Evolutionary conservation across 2,888 invertebrate genomes (phyloP), one percentile per base, ranked within the genome.

Genomic region (Silvanus unidentatus): DNA sequence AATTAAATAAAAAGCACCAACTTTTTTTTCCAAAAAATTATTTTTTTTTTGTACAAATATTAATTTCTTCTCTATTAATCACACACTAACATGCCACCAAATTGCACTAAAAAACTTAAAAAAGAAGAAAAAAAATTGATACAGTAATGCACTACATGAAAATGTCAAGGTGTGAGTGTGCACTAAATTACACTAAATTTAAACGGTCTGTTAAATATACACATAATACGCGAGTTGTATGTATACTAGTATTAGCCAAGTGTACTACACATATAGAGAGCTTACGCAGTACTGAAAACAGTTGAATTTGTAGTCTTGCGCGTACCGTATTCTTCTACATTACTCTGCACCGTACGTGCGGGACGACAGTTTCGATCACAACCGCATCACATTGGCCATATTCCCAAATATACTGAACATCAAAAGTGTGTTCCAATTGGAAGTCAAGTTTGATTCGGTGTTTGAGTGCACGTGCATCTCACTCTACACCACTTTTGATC

Each of bases 371-470:
- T 50, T 62, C 50, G 64, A 60, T 53, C 8, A 5, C 22, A 22
- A 32, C 10, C 5, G 32, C 32, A 12, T 32, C 16, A 15, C 4
- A 15, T 16, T 9, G 37, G 5, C 14, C 15, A 13, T 51, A 54
- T n/a, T n/a, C n/a, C n/a, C n/a, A n/a, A n/a, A n/a, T n/a, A n/a
- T n/a, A n/a, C n/a, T n/a, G n/a, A n/a, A n/a, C n/a, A n/a, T 60
- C 65, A 54, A 65, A 60, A 62, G 57, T 64, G 45, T 27, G 45
- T 57, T 63, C 63, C 52, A 13, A 5, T 52, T 44, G 54, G 60
- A 57, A 61, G 59, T 63, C 59, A 64, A 58, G 58, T 62, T 65
- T 56, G 65, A 64, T 59, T 52, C 42, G 55, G 41, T 54, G 53
- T 54, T 52, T 47, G 35, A 9, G 52, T 53, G 63, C 61, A 60